Evolutionary conservation across 2,888 invertebrate species (phyloP).

Genomic region (Conomelus anceps): DNA sequence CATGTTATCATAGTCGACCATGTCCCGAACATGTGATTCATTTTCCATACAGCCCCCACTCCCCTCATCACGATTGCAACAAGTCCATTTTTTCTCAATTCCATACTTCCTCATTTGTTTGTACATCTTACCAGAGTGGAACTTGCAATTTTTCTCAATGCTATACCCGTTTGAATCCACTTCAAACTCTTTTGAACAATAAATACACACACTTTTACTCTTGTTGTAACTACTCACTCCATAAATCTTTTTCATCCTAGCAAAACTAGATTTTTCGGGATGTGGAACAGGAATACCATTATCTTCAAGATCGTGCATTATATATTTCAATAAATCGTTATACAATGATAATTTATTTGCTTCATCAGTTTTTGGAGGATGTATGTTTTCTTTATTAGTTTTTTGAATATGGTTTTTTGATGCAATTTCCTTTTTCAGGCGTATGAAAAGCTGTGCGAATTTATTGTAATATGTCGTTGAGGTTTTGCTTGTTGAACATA

Average conservation of each 20-base stretch:
- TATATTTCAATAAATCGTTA: not conserved
- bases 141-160: not conserved
- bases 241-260: not conserved
- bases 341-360: not conserved
- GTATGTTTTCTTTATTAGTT: not conserved
- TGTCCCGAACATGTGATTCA: constrained; percentile 72
- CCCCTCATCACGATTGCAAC: constrained; percentile 37
- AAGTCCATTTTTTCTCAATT: constrained; percentile 2
- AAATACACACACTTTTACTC: not conserved
- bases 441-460: not conserved
- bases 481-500: not conserved
- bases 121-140: not conserved
- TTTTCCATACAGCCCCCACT: constrained; percentile 58
- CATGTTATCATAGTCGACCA: constrained; percentile 63
- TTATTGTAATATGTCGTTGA: not conserved
- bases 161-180: not conserved
- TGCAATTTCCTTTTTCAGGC: not conserved
- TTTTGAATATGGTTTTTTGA: not conserved
- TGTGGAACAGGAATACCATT: not conserved
- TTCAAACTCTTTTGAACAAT: not conserved
- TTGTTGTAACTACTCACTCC: not conserved
- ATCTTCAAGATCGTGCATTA: not conserved
- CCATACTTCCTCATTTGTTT: not conserved
- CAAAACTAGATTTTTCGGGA: not conserved
- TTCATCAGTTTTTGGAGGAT: not conserved